Percentiles rank a stretch among this genome's conserved stretches.
phyloP scores from a whole-genome alignment of 1,140 invertebrate species.

The Saccostrea echinata region DNA sequence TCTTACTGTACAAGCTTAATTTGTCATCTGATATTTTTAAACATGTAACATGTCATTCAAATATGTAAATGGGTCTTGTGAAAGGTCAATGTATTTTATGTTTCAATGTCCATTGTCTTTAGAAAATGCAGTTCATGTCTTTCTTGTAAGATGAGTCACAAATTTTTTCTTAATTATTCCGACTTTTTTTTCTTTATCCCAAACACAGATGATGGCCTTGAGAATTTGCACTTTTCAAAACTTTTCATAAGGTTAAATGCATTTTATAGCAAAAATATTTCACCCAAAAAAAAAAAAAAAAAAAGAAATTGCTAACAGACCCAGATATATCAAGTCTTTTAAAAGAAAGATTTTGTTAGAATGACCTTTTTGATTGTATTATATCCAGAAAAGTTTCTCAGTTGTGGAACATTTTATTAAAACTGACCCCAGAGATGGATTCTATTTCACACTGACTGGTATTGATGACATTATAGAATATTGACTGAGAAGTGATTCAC shows the following conservation, averaged over 20 bases:
- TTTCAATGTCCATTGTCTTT: conserved; percentile 17
- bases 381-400: too few relatives aligned
- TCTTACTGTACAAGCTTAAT: conserved; percentile 25
- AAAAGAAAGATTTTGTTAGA: neutral
- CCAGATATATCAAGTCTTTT: neutral
- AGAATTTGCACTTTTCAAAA: neutral
- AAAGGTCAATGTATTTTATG: conserved; percentile 20
- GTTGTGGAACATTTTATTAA: too few relatives aligned
- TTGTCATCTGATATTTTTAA: conserved; percentile 36
- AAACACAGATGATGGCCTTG: conserved; percentile 10
- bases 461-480: neutral
- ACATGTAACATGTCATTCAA: conserved; percentile 37
- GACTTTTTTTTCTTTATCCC: neutral
- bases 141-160: conserved; percentile 11
- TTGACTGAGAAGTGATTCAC: neutral
- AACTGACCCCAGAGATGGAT: too few relatives aligned
- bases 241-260: neutral
- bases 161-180: neutral
- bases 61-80: conserved; percentile 29
- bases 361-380: too few relatives aligned
- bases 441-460: too few relatives aligned
- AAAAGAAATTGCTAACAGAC: neutral
- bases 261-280: neutral
- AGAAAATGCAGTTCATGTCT: conserved; percentile 21
- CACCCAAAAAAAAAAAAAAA: neutral